Evolutionary conservation across 2,888 invertebrate genomes (phyloP).

Genomic region (Neocrepidodera transversa): DNA sequence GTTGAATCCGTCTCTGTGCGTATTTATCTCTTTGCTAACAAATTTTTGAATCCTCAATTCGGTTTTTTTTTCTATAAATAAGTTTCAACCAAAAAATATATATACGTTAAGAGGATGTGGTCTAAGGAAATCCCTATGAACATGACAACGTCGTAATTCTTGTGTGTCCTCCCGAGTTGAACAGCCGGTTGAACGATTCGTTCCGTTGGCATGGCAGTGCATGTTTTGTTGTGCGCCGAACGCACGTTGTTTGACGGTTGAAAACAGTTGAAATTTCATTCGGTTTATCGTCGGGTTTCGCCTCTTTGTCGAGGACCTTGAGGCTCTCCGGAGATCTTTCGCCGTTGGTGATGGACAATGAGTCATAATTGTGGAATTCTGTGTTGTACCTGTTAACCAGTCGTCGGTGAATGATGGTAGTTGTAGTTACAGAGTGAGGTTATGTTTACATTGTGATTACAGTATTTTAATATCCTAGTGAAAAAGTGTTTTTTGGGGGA

Average conservation of each 20-base stretch:
- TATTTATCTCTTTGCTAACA: no score
- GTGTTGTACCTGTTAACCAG: slow-evolving; percentile 36
- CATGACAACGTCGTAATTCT: slow-evolving; percentile 22
- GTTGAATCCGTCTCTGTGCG: no score
- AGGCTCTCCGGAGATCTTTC: slow-evolving; percentile 23
- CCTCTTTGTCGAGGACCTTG: slow-evolving; percentile 17
- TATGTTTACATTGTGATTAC: slow-evolving; percentile 35
- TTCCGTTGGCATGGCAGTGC: slow-evolving; percentile 33
- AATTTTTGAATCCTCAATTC: no score
- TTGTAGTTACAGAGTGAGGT: slow-evolving; percentile 39
- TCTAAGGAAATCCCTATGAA: slow-evolving; percentile 3
- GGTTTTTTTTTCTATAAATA: no score
- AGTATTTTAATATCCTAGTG: slow-evolving; percentile 19
- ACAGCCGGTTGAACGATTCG: slow-evolving; percentile 28
- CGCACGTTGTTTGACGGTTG: slow-evolving; percentile 27
- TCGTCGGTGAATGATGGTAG: slow-evolving; percentile 32
- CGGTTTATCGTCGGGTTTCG: slow-evolving; percentile 25
- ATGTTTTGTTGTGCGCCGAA: slow-evolving; percentile 34
- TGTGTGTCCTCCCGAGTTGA: slow-evolving; percentile 12
- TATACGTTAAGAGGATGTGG: no score
- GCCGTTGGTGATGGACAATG: slow-evolving; percentile 36
- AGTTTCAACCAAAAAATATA: no score
- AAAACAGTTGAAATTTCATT: slow-evolving; percentile 13
- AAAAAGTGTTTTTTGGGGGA: slow-evolving; percentile 23
- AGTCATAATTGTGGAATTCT: slow-evolving; percentile 44